Base-by-base conservation (phyloP, 2,888 invertebrate genomes). In the Beris chalybata region DNA sequence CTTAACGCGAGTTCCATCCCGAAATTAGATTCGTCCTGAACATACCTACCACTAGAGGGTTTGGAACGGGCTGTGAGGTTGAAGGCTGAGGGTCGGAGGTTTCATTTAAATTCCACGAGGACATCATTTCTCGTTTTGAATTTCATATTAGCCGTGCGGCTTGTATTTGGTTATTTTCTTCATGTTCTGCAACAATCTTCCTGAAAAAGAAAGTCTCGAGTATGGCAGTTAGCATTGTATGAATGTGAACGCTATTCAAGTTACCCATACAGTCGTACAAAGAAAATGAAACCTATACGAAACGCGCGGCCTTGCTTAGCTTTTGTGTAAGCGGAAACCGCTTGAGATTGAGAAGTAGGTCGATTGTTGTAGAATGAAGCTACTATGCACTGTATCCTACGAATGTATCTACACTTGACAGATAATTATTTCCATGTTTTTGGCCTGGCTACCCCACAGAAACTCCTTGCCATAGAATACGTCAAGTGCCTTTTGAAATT, bases 361-460 rank as follows among this genome's bases (percentile, higher is more conserved):
- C 57, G 57, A 57, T 57, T 56, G 57, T 13, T 29, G 57, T 22
- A 44, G 29, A 57, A 57, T 57, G 44, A 44, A 15, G 45, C 29
- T 38, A 38, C 38, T 38, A 7, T 38, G 9, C 38, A 5, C 38
- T 38, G 38, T 38, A 38, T 22, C 22, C 38, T 38, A 38, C 38
- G 1, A 38, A 38, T 4, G 7, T 38, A 38, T 38, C 1, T 44
- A 57, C 22, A 44, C 57, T 57, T 44, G 29, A 44, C 57, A 57
- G 57, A 57, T 57, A 57, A 43, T 44, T 44, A 57, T 55, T 57
- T 57, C 22, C 57, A 57, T 43, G 43, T 12, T 15, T n/a, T 57
- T 57, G 43, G 43, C 9, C 38, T 4, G 32, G 32, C 32, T 7
- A 7, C 7, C 9, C 9, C 38, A 38, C 22, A 22, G 22, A 22